A percentile compares a stretch with the other conserved stretches of the same genome.
Conservation (phyloP, 2,888 invertebrate species). For the Seira musarum region DNA sequence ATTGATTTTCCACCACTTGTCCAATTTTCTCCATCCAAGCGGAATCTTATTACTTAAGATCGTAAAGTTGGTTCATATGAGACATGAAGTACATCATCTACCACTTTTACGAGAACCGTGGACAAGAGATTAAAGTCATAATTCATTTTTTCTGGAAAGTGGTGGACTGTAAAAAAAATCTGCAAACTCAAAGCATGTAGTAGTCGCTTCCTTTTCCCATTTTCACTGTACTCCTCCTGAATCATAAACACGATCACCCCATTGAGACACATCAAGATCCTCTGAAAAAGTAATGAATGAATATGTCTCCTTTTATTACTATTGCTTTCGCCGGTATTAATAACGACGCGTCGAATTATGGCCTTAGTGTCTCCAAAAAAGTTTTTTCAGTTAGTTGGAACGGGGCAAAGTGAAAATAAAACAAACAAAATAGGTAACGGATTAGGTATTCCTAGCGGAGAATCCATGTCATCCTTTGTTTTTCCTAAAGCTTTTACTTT, state of each 20-base stretch:
- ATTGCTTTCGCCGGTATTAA: constrained; percentile 18
- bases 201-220: background rate
- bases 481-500: too few relatives aligned
- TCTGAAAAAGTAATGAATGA: constrained; percentile 16
- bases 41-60: too few relatives aligned
- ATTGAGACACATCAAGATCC: constrained; percentile 10
- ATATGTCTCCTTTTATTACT: constrained; percentile 23
- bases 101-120: too few relatives aligned
- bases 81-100: background rate
- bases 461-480: background rate
- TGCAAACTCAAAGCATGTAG: background rate
- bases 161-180: background rate
- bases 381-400: too few relatives aligned
- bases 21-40: too few relatives aligned
- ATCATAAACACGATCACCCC: background rate
- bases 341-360: too few relatives aligned
- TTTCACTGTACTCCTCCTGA: background rate
- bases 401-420: too few relatives aligned
- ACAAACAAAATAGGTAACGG: too few relatives aligned
- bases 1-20: too few relatives aligned
- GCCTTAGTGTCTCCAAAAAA: too few relatives aligned
- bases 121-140: background rate
- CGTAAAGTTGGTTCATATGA: too few relatives aligned
- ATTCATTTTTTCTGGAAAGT: background rate
- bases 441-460: too few relatives aligned